Conservation (phyloP, 2,113 vertebrate genomes). For the Myiopsitta monachus region DNA sequence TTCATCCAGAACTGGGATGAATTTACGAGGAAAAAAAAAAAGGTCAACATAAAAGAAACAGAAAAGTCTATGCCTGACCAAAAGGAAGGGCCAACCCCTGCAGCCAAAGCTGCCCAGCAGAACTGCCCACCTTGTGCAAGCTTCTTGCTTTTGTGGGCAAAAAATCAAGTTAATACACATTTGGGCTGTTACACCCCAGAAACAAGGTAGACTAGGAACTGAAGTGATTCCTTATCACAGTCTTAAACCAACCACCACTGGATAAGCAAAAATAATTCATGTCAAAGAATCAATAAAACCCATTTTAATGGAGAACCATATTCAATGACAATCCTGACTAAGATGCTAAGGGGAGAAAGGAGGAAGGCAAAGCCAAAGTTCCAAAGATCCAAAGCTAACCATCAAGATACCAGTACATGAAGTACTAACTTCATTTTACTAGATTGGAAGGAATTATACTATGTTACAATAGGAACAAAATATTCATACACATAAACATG, state of each 20-base stretch:
- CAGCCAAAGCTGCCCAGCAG: background rate
- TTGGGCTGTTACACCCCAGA: background rate
- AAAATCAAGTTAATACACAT: background rate
- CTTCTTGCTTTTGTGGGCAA: background rate
- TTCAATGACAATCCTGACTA: fast-evolving
- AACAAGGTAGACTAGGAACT: background rate
- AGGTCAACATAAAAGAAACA: background rate
- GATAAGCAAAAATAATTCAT: background rate
- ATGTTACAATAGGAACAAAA: background rate
- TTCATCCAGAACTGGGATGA: background rate
- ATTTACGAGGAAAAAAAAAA: background rate
- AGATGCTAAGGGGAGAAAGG: background rate
- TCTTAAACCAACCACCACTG: background rate
- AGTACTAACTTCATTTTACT: background rate
- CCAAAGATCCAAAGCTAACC: background rate
- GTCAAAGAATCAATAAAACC: background rate
- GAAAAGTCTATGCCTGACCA: background rate
- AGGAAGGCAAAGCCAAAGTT: background rate
- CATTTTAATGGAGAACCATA: background rate
- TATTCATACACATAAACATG: background rate
- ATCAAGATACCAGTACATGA: background rate
- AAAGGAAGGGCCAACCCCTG: background rate
- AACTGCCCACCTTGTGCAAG: background rate
- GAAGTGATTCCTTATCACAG: background rate
- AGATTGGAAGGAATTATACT: background rate